Percentiles rank a stretch among this genome's conserved stretches.
phyloP scores from a whole-genome alignment of 2,113 vertebrate genomes.

The Vulpes vulpes region DNA sequence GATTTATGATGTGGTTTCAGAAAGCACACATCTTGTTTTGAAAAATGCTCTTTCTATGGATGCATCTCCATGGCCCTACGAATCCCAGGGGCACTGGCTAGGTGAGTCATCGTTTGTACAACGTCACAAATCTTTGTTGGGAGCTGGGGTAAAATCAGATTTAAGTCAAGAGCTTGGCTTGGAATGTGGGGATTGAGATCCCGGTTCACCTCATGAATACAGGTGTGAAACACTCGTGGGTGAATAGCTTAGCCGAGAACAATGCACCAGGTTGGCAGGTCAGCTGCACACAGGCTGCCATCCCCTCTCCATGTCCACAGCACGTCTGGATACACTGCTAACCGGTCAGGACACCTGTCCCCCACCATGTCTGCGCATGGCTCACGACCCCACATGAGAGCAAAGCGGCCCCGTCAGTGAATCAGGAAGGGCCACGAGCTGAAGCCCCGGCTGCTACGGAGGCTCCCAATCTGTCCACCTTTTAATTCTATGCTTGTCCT shows the following conservation, averaged over 20 bases:
- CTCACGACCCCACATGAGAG: too few relatives aligned
- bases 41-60: not conserved
- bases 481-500: not conserved
- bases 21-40: not conserved
- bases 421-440: rapidly evolving
- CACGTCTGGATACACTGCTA: not conserved
- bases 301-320: not conserved
- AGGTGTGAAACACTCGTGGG: rapidly evolving
- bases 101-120: not conserved
- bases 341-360: too few relatives aligned
- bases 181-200: not conserved
- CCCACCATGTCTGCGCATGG: rapidly evolving
- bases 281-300: rapidly evolving
- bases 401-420: rapidly evolving
- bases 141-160: not conserved
- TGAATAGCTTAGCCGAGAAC: not conserved
- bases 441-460: not conserved
- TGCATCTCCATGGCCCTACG: too few relatives aligned
- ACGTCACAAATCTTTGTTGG: not conserved
- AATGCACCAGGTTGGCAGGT: not conserved
- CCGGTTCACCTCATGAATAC: not conserved
- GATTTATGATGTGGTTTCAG: not conserved
- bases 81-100: too few relatives aligned
- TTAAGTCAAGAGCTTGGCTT: not conserved
- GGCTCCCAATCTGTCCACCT: not conserved